A percentile compares a stretch with the other conserved stretches of the same genome.
These are phyloP conservation scores for Phyllostomus discolor DNA, from an alignment of 2,113 vertebrate genomes.

Conservation along the genomic window DNA sequence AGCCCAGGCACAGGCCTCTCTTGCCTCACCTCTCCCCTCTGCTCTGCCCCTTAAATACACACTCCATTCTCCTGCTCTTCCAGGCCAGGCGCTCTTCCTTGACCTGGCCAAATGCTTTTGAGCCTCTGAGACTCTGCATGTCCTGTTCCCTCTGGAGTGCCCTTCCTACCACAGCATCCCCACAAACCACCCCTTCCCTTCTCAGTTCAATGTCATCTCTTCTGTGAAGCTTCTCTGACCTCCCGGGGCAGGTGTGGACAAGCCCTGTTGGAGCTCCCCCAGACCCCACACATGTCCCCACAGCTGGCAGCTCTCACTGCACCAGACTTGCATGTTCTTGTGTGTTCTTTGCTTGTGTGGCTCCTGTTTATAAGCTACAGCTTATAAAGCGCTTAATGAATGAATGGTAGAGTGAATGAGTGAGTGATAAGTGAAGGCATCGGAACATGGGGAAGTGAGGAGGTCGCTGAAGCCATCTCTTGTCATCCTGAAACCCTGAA, in stretches of 20 bases:
- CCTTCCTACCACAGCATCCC: not conserved
- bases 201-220: not conserved
- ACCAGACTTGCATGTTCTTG: not conserved
- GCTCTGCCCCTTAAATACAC: not conserved
- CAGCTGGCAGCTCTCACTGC: not conserved
- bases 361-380: not conserved
- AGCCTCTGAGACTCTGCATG: not conserved
- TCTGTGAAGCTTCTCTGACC: not conserved
- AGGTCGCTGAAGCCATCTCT: not conserved
- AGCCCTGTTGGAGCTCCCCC: not conserved
- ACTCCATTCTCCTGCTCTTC: not conserved
- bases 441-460: fast-evolving
- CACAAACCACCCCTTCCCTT: not conserved
- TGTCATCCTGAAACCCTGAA: not conserved
- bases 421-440: not conserved
- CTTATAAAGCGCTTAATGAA: not conserved
- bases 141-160: not conserved
- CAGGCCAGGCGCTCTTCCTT: not conserved
- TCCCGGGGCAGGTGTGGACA: not conserved
- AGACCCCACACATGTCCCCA: not conserved
- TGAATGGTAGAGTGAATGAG: not conserved
- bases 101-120: not conserved
- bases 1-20: no score
- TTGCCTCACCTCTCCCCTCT: not conserved
- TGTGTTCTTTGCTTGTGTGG: fast-evolving